Evolutionary conservation across 2,797 vertebrate species (phyloP), one percentile per base, ranked within the genome.

Genomic region (Menidia menidia): DNA sequence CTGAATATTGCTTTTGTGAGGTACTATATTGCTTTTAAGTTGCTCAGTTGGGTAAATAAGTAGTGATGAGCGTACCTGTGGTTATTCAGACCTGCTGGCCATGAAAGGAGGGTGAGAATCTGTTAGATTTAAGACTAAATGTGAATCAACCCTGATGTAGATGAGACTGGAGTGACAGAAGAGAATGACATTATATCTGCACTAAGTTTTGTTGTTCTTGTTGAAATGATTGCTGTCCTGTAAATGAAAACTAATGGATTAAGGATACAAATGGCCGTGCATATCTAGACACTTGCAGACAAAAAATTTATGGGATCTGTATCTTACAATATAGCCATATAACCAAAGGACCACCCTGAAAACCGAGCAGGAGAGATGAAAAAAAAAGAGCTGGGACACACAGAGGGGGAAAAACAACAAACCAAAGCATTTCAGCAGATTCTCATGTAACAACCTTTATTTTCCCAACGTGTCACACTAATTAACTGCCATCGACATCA

Each of bases 401-500:
- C 14, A 3, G 6, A 16, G 4, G 13, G 15, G 4, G 18, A n/a
- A 6, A 44, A 15, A 54, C 30, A 58, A 70, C 51, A 80, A 80
- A 83, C 67, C 79, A 79, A 82, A 77, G 39, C 51, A 77, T 74
- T 75, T 78, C 65, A 64, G 77, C 48, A 73, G 58, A 67, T 75
- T 81, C 75, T 75, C 13, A 33, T 76, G 64, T 80, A 44, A 73
- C 57, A 73, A 69, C 67, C 68, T 62, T 56, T 64, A 18, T 78
- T 82, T 79, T 80, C 59, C 67, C 31, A 19, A 71, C 74, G 75
- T 54, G 67, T 85, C 81, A 78, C 73, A 63, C 75, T 87, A 87
- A 91, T 91, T 91, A 91, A 85, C 78, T 80, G 73, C 72, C 74
- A 85, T 90, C 84, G 73, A 81, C 85, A 91, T 90, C 89, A 91